Evolutionary conservation across 2,797 vertebrate species (phyloP).

Genomic region (Cirrhinus molitorella): DNA sequence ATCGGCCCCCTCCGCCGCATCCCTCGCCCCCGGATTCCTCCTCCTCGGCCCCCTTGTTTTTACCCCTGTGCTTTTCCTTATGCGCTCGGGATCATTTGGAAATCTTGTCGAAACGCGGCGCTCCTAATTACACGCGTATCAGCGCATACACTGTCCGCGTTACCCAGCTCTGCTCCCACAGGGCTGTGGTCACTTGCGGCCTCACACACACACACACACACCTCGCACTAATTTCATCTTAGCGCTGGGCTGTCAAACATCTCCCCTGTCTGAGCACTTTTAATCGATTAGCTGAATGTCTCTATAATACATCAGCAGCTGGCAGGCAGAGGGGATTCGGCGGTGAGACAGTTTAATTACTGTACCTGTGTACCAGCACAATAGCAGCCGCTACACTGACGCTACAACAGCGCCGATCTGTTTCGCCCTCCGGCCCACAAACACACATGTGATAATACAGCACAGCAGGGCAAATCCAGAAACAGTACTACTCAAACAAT

Average conservation of each 20-base stretch:
- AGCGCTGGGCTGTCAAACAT: constrained; percentile 90
- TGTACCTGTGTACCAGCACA: constrained; percentile 78
- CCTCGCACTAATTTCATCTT: constrained; percentile 90
- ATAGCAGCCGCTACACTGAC: constrained; percentile 42
- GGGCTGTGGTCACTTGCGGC: constrained; percentile 84
- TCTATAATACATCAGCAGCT: constrained; percentile 94
- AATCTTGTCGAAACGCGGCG: constrained; percentile 87
- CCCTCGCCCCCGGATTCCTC: constrained; percentile 26
- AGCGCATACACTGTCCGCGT: constrained; percentile 81
- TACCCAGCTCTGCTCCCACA: constrained; percentile 84
- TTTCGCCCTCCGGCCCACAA: constrained; percentile 14
- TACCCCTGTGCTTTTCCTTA: constrained; percentile 47
- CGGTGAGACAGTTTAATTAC: constrained; percentile 91
- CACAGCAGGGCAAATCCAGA: background rate
- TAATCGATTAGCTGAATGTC: constrained; percentile 94
- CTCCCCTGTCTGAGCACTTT: constrained; percentile 90
- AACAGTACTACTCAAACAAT: background rate
- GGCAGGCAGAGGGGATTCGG: constrained; percentile 85
- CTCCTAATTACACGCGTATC: constrained; percentile 90
- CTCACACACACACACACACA: constrained; percentile 81
- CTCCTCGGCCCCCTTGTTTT: constrained; percentile 31
- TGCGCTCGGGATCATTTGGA: constrained; percentile 80
- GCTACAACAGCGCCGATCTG: background rate
- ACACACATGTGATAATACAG: background rate
- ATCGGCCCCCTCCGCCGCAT: constrained; percentile 53